Evolutionary conservation across 2,888 invertebrate species (phyloP).

Genomic region (Callyntrura guangdongensis): DNA sequence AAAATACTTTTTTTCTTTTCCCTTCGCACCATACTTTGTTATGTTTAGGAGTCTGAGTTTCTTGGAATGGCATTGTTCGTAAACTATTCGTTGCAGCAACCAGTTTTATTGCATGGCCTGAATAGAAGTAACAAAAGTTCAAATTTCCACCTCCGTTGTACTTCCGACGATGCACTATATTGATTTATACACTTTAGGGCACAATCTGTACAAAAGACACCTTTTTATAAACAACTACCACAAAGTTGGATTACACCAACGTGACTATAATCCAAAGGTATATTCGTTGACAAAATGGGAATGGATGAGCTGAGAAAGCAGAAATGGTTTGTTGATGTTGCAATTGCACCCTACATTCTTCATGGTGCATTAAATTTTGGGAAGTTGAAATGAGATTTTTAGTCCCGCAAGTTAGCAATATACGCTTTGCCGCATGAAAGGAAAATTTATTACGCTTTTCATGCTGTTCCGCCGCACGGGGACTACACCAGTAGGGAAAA

Average conservation of each 20-base stretch:
- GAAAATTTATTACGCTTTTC: constrained; percentile 45
- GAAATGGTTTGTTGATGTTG: constrained; percentile 52
- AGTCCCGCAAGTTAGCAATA: not conserved
- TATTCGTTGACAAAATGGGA: constrained; percentile 48
- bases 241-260: constrained; percentile 17
- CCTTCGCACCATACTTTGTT: not conserved
- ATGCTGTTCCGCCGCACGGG: not conserved
- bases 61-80: not conserved
- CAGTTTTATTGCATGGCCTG: not conserved
- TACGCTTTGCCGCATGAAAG: constrained; percentile 23
- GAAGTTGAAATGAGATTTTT: constrained; percentile 49
- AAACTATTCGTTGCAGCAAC: not conserved
- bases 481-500: not conserved
- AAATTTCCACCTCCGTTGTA: constrained; percentile 60
- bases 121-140: constrained; percentile 49
- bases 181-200: constrained; percentile 23
- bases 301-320: constrained; percentile 26
- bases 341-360: constrained; percentile 39
- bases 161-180: constrained; percentile 54
- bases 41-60: not conserved
- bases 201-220: not conserved
- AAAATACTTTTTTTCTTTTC: constrained; percentile 59
- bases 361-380: constrained; percentile 57
- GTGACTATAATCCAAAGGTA: not conserved
- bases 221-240: not conserved